Evolutionary conservation across 2,888 invertebrate species (phyloP), one percentile per base, ranked within the genome.

Genomic region (Idaea dimidiata): DNA sequence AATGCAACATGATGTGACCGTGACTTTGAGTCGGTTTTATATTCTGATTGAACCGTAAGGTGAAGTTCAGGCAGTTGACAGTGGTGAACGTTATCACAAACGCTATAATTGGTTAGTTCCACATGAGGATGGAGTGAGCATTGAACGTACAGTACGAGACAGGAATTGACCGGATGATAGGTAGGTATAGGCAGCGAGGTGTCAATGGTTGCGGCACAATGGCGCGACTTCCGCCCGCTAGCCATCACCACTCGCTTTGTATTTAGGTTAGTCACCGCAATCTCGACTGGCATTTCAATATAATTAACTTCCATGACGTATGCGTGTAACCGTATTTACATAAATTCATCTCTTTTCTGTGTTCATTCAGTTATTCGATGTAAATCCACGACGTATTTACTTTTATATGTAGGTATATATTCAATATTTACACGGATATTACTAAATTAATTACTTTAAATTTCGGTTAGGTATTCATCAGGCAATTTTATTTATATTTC

Each of bases 201-300:
- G 91, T 91, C 91, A 91, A 91, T 89, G 90, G 89, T 91, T 90
- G 89, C 86, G 75, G 86, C 84, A 91, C 91, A 91, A 91, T 91
- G 82, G 91, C 83, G 81, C 78, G 74, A 83, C 84, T 90, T 91
- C 91, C 91, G 91, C 82, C 78, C 79, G 76, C 73, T 75, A 77
- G 78, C 79, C 83, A 83, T 80, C 80, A 83, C 77, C 75, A 68
- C 78, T 78, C 82, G 86, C 87, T 91, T 91, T 91, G 91, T 90
- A 91, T 91, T 89, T 91, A 87, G 91, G 91, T 91, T 91, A 91
- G 86, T 90, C 91, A 91, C 91, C 89, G 88, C 87, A 81, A 89
- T 89, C 87, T 87, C 88, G 77, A 80, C 86, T 84, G 84, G 80
- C 83, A 86, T 89, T 89, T 86, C 82, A 86, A 88, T 88, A 82